Evolutionary conservation across 2,113 vertebrate species (phyloP).

Genomic region (Martes martes): DNA sequence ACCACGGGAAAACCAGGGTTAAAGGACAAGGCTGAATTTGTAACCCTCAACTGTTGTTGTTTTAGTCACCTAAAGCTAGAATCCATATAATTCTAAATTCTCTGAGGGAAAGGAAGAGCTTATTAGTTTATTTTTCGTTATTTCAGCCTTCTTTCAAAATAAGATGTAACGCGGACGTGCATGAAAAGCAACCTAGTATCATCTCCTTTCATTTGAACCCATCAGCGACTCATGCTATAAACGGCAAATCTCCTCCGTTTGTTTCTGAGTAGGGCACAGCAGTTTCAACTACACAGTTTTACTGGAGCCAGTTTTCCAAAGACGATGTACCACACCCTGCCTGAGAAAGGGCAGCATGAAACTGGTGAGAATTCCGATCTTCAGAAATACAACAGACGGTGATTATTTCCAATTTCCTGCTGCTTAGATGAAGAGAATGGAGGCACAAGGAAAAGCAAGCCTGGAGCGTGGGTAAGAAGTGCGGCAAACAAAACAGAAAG

Average conservation of each 20-base stretch:
- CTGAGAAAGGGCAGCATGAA: neutral
- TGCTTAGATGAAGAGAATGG: neutral
- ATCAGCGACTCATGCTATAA: neutral
- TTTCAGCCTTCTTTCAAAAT: conserved; percentile 18
- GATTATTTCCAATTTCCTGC: neutral
- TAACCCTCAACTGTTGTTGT: neutral
- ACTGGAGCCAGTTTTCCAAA: neutral
- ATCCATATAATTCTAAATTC: conserved; percentile 20
- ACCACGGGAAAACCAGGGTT: neutral
- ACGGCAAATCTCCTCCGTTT: neutral
- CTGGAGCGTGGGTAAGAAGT: neutral
- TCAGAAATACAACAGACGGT: neutral
- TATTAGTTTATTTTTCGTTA: neutral
- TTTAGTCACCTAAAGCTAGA: neutral
- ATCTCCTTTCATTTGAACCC: neutral
- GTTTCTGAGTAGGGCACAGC: neutral
- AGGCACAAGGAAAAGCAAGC: neutral
- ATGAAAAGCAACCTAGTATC: neutral
- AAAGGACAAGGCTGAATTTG: neutral
- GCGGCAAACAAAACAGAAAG: neutral
- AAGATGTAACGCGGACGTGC: neutral
- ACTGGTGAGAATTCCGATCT: neutral
- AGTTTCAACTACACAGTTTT: neutral
- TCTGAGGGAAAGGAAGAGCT: neutral
- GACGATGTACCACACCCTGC: neutral